Conservation (phyloP, 1,140 invertebrate genomes). For the Gonioctena quinquepunctata region DNA sequence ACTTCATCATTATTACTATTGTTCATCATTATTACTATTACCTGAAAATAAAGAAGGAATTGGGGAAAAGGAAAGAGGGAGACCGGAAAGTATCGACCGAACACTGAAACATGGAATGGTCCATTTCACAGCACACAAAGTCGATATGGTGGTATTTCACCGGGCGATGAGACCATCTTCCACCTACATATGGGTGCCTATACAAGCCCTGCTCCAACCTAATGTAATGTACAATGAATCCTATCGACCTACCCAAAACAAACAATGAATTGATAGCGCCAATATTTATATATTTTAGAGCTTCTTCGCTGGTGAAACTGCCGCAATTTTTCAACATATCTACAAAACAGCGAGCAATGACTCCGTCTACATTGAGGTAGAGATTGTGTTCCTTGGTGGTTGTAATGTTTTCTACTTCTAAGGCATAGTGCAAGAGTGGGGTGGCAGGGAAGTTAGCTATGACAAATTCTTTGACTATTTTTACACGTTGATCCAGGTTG, state of each 20-base stretch:
- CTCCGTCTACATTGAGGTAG: constrained; percentile 98
- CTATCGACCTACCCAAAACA: constrained; percentile 96
- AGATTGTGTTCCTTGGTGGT: constrained; percentile 99
- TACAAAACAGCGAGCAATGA: constrained; percentile 96
- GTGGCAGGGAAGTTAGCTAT: constrained; percentile 90
- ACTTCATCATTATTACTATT: no score
- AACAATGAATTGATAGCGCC: constrained; percentile 98
- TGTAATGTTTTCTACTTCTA: constrained; percentile 98
- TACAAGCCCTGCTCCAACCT: constrained; percentile 98
- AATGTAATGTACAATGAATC: constrained; percentile 98
- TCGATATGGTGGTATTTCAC: no score
- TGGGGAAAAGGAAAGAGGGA: no score
- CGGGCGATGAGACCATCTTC: no score
- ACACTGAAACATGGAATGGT: no score
- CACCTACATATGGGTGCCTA: constrained; percentile 98
- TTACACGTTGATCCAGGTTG: constrained; percentile 97
- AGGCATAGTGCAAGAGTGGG: constrained; percentile 91
- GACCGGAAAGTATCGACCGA: no score
- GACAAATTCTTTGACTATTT: constrained; percentile 96
- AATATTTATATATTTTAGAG: constrained; percentile 96
- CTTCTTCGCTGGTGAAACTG: constrained; percentile 96
- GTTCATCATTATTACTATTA: no score
- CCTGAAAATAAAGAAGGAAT: no score
- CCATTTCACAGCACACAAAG: no score
- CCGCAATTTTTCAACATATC: constrained; percentile 93